A percentile compares a stretch with the other conserved stretches of the same genome.
phyloP scores from a whole-genome alignment of 2,113 vertebrate genomes.

The Phalacrocorax brasilianus region DNA sequence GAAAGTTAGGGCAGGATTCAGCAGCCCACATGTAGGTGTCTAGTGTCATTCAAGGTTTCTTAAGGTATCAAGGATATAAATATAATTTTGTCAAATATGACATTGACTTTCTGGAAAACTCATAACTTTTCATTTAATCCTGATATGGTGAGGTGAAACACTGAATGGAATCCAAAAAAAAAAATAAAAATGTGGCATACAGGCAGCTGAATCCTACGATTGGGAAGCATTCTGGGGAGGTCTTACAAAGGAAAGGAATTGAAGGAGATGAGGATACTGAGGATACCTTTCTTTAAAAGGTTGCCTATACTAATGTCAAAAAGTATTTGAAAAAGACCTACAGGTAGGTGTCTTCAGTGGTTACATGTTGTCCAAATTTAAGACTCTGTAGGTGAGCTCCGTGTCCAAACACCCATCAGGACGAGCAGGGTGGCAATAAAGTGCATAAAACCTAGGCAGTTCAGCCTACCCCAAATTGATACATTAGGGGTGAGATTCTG shows the following conservation, averaged over 20 bases:
- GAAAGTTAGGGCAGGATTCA: neutral
- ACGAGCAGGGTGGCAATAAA: neutral
- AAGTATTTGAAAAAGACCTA: neutral
- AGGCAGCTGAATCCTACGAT: neutral
- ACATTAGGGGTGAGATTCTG: neutral
- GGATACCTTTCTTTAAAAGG: neutral
- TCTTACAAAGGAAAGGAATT: neutral
- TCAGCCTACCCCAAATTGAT: neutral
- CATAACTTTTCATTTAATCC: neutral
- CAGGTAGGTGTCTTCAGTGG: neutral
- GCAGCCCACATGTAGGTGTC: neutral
- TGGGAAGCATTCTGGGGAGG: neutral
- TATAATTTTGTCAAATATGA: neutral
- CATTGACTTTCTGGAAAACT: neutral
- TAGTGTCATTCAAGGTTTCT: neutral
- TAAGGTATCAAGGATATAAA: neutral
- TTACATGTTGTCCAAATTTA: neutral
- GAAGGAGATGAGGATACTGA: neutral
- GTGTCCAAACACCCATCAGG: neutral
- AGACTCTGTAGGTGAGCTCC: neutral
- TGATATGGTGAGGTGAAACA: neutral
- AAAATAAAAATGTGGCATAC: neutral
- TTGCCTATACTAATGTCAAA: neutral
- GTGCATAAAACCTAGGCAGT: neutral
- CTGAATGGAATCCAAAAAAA: neutral